Evolutionary conservation across 2,797 vertebrate genomes (phyloP).

Genomic region (Liasis olivaceus): DNA sequence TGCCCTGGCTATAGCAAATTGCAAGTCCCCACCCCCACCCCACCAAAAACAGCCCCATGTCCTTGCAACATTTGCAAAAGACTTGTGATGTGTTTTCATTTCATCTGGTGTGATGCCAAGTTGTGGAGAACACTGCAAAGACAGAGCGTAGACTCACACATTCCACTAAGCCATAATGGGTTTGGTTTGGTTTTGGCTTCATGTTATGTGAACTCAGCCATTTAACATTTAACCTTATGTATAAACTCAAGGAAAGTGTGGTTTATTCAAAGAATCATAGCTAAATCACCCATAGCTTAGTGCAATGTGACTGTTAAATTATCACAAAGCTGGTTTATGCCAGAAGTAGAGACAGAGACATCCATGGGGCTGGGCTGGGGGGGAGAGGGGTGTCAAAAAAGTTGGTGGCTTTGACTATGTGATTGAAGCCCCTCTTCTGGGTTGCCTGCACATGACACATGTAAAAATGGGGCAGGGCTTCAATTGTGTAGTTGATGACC

Average conservation of each 20-base stretch:
- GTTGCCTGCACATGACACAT: not conserved
- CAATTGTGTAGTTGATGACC: not conserved
- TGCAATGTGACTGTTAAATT: not conserved
- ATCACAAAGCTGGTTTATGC: accelerated
- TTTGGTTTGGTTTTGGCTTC: not conserved
- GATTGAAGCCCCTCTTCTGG: not conserved
- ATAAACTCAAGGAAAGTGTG: not conserved
- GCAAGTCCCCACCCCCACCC: not conserved
- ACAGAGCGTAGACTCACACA: not conserved
- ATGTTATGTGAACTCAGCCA: not conserved
- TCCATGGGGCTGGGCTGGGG: not conserved
- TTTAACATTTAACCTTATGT: not conserved
- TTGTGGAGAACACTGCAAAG: not conserved
- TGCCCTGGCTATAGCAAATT: not conserved
- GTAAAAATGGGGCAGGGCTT: not conserved
- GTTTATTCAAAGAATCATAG: not conserved
- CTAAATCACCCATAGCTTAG: not conserved
- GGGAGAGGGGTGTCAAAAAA: not conserved
- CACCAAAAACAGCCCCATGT: too few species aligned
- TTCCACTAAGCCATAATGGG: not conserved
- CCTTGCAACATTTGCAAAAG: not conserved
- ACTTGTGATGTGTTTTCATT: not conserved
- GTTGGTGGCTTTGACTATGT: not conserved
- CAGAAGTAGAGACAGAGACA: not conserved
- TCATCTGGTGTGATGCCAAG: not conserved